Conservation (phyloP, 2,888 invertebrate species). For the Lacanobia wlatinum region DNA sequence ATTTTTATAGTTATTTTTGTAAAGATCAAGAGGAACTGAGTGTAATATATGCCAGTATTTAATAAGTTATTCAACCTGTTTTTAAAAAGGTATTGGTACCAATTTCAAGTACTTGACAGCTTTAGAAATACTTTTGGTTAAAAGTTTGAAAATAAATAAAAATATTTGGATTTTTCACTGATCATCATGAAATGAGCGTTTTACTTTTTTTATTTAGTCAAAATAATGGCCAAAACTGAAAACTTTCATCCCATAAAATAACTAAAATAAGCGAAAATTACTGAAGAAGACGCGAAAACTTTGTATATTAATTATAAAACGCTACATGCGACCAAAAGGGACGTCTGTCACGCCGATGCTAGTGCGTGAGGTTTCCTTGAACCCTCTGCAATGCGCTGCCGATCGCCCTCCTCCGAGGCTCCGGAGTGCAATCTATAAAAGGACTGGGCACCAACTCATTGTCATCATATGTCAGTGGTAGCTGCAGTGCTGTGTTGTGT, state of each 20-base stretch:
- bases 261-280: neutral
- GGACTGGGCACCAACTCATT: slow-evolving; percentile 80
- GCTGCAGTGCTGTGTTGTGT: slow-evolving; percentile 89
- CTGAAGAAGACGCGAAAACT: slow-evolving; percentile 20
- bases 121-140: neutral
- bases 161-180: neutral
- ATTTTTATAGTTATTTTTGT: slow-evolving; percentile 24
- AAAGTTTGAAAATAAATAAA: neutral
- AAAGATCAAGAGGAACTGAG: slow-evolving; percentile 16
- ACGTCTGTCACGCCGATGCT: slow-evolving; percentile 29
- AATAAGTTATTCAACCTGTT: neutral
- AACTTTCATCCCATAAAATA: neutral
- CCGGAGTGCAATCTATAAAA: slow-evolving; percentile 87
- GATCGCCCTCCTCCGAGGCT: slow-evolving; percentile 80
- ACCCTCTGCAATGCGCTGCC: slow-evolving; percentile 70
- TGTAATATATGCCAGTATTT: neutral
- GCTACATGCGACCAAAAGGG: slow-evolving; percentile 43
- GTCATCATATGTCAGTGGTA: slow-evolving; percentile 86
- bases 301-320: slow-evolving; percentile 29
- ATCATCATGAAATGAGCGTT: neutral
- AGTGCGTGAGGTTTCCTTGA: slow-evolving; percentile 72
- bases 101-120: neutral
- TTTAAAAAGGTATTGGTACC: slow-evolving; percentile 1
- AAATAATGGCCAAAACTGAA: neutral
- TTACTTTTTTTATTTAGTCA: neutral